Conservation (phyloP, 2,888 invertebrate species). For the Amphimallon solstitiale region DNA sequence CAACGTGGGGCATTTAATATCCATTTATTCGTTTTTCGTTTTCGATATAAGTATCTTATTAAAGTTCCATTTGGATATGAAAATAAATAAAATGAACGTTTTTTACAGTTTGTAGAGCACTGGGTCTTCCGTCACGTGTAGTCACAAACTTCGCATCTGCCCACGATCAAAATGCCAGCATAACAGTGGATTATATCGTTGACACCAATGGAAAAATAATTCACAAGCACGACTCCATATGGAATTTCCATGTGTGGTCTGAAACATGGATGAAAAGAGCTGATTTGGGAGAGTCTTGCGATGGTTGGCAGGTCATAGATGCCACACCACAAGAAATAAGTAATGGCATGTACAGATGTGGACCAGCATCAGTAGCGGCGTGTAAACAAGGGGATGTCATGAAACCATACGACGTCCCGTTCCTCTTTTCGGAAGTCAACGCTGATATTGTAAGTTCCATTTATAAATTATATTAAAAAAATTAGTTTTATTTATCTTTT, state of each 20-base stretch:
- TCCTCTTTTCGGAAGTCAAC: slow-evolving; percentile 92
- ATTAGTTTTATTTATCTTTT: too few species aligned
- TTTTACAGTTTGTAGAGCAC: slow-evolving; percentile 74
- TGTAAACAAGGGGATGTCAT: slow-evolving; percentile 85
- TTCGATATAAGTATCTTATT: too few species aligned
- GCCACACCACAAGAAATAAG: slow-evolving; percentile 90
- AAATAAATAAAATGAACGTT: neutral
- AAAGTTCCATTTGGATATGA: too few species aligned
- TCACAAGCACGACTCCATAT: slow-evolving; percentile 62
- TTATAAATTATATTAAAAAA: neutral
- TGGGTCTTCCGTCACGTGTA: slow-evolving; percentile 84
- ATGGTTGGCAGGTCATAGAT: slow-evolving; percentile 94
- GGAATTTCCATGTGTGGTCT: slow-evolving; percentile 70
- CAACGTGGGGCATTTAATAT: too few species aligned
- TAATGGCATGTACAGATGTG: slow-evolving; percentile 83
- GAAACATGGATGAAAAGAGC: slow-evolving; percentile 66
- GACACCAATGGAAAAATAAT: slow-evolving; percentile 63
- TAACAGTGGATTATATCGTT: slow-evolving; percentile 86
- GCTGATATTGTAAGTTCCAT: slow-evolving; percentile 77
- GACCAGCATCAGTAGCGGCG: slow-evolving; percentile 86
- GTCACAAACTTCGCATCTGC: slow-evolving; percentile 87
- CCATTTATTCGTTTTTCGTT: too few species aligned
- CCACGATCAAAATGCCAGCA: slow-evolving; percentile 86
- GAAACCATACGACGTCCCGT: slow-evolving; percentile 83
- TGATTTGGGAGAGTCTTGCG: slow-evolving; percentile 72